These are phyloP conservation scores for Empidonax traillii DNA, from an alignment of 2,113 vertebrate species.

Conservation along the genomic window DNA sequence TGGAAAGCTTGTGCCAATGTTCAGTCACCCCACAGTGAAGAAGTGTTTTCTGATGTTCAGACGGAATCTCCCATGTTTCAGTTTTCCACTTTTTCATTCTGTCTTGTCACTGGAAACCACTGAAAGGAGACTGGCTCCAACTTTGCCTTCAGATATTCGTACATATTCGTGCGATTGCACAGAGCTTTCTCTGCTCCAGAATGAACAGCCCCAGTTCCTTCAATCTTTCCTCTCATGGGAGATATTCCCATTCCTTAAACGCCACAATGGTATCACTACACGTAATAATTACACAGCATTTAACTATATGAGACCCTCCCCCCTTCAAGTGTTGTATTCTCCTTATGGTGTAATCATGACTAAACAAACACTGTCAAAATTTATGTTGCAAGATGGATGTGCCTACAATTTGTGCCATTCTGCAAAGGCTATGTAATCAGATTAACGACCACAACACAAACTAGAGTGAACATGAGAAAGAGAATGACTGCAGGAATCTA, in stretches of 20 bases:
- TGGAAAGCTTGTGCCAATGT: too few relatives aligned
- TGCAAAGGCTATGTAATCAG: not conserved
- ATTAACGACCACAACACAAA: not conserved
- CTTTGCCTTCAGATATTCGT: not conserved
- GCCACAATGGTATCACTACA: fast-evolving
- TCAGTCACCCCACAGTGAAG: not conserved
- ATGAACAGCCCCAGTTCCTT: not conserved
- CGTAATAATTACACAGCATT: not conserved
- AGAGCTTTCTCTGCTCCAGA: not conserved
- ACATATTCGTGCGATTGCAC: not conserved
- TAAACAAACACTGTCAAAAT: not conserved
- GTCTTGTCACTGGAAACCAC: not conserved
- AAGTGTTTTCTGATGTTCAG: not conserved
- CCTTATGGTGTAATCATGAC: not conserved
- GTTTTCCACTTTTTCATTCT: not conserved
- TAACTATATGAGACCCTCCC: not conserved
- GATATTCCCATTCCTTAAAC: not conserved
- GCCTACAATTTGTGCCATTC: not conserved
- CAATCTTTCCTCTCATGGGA: not conserved
- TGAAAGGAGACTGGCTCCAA: not conserved
- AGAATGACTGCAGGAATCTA: not conserved
- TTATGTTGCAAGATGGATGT: not conserved
- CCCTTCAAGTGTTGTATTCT: not conserved
- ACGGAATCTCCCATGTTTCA: not conserved
- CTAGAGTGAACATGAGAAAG: not conserved